Conservation (phyloP, 2,113 vertebrate genomes). For the Oncorhynchus masou region DNA sequence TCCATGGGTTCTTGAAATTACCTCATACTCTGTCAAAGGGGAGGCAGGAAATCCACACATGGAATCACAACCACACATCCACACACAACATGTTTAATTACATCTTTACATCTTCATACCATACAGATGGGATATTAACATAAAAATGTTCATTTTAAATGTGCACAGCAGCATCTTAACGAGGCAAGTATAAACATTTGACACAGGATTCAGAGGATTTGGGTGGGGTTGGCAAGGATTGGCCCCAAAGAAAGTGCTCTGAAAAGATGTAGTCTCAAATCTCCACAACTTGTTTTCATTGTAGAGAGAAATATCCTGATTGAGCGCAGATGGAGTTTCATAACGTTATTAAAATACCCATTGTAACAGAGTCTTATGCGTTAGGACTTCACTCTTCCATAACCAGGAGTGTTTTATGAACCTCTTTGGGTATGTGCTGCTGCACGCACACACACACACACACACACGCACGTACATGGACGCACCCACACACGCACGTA, state of each 20-base stretch:
- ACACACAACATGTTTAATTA: not conserved
- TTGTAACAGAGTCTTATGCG: not conserved
- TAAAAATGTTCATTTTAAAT: not conserved
- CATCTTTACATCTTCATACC: not conserved
- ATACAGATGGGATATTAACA: not conserved
- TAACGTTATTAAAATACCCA: not conserved
- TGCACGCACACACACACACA: not conserved
- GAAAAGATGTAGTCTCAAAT: not conserved
- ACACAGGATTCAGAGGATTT: not conserved
- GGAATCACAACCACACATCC: too few relatives aligned
- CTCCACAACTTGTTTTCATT: not conserved
- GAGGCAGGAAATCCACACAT: not conserved
- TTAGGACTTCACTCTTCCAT: not conserved
- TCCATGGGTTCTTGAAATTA: slow-evolving; percentile 86
- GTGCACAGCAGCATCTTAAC: not conserved
- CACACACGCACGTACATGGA: too few relatives aligned
- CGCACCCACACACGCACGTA: not conserved
- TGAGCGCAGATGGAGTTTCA: not conserved
- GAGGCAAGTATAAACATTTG: not conserved
- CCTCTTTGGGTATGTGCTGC: not conserved
- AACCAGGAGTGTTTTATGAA: not conserved
- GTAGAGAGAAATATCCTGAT: not conserved
- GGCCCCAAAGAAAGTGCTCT: not conserved
- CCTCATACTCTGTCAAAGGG: slow-evolving; percentile 82
- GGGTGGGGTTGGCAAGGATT: not conserved